These are phyloP conservation scores for Mythimna loreyi DNA, from an alignment of 2,888 invertebrate species.

Conservation along the genomic window DNA sequence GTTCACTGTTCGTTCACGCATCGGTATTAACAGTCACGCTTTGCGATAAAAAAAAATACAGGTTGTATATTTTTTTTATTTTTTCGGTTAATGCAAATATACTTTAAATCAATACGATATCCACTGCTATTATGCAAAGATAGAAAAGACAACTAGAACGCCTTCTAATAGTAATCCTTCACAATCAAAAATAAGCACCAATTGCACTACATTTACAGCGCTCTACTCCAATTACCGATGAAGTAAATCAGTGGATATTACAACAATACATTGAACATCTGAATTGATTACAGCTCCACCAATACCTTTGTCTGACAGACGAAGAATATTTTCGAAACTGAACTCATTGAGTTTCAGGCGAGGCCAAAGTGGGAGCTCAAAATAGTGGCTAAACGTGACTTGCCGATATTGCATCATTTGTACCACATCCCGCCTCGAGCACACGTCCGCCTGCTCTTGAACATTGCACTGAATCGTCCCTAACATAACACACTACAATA, in stretches of 20 bases:
- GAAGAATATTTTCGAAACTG: conserved; percentile 54
- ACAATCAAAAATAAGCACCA: too few relatives aligned
- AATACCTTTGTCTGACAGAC: conserved; percentile 8
- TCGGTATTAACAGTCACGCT: background rate
- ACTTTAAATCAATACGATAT: background rate
- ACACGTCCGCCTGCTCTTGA: conserved; percentile 57
- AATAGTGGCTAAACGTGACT: conserved; percentile 82
- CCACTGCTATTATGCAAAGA: too few relatives aligned
- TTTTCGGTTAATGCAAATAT: background rate
- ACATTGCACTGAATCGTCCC: conserved; percentile 39
- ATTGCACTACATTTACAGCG: too few relatives aligned
- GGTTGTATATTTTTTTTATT: background rate
- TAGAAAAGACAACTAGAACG: too few relatives aligned
- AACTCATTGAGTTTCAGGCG: conserved; percentile 66
- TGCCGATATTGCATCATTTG: conserved; percentile 76
- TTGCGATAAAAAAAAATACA: too few relatives aligned
- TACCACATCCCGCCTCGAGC: conserved; percentile 57
- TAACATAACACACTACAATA: conserved; percentile 29
- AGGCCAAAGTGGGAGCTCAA: conserved; percentile 67
- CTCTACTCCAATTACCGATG: too few relatives aligned
- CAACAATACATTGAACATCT: background rate
- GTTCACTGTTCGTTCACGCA: too few relatives aligned
- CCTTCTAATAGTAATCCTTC: too few relatives aligned
- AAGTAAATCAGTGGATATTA: background rate
- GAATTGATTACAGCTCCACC: conserved; percentile 14